These are phyloP conservation scores for Cataglyphis hispanica DNA, from an alignment of 1,140 invertebrate species.

Conservation along the genomic window DNA sequence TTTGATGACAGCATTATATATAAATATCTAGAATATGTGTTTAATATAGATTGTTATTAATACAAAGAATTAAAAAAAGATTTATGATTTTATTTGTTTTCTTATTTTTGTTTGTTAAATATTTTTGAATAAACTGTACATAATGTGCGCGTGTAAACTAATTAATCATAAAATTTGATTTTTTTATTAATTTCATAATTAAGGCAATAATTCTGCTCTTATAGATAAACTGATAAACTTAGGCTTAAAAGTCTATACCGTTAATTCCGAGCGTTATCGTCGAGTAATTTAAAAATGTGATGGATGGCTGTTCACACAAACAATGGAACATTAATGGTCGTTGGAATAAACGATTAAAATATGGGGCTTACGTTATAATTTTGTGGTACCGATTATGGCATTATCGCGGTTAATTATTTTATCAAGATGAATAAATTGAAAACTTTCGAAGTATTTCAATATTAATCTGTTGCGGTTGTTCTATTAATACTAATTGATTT, in stretches of 20 bases:
- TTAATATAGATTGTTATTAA: background rate
- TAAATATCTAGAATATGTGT: too few species aligned
- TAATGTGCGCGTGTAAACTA: too few species aligned
- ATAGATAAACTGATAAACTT: background rate
- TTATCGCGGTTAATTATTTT: conserved; percentile 1
- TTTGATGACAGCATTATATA: background rate
- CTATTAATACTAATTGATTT: background rate
- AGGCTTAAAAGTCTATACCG: conserved; percentile 4
- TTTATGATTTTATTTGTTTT: conserved; percentile 24
- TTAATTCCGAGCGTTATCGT: conserved; percentile 9
- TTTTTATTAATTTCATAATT: conserved; percentile 15
- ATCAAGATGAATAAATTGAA: background rate
- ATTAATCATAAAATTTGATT: background rate
- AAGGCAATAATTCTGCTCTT: background rate
- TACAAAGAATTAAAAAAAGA: background rate
- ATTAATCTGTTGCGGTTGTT: background rate
- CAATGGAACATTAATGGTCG: conserved; percentile 32
- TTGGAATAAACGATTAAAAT: conserved; percentile 24
- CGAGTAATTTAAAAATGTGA: conserved; percentile 22
- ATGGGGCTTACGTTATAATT: background rate
- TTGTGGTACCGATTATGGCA: background rate
- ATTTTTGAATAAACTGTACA: background rate
- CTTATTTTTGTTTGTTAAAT: background rate
- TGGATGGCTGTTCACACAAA: conserved; percentile 10
- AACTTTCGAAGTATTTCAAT: background rate